Evolutionary conservation across 2,888 invertebrate genomes (phyloP).

Genomic region (Parascotia fuliginaria): DNA sequence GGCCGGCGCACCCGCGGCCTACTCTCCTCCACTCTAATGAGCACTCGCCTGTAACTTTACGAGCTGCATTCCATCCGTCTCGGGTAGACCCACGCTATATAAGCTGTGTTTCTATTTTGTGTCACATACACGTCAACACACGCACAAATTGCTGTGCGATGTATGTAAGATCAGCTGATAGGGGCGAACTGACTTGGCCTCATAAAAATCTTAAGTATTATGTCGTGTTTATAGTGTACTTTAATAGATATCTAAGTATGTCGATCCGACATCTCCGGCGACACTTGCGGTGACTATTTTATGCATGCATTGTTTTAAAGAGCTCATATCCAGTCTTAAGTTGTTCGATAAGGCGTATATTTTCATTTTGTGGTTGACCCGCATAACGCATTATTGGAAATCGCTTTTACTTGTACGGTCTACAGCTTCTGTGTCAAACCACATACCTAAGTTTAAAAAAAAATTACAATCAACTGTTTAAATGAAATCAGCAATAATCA

Average conservation of each 20-base stretch:
- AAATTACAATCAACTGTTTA: neutral
- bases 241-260: constrained; percentile 11
- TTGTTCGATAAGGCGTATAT: constrained; percentile 58
- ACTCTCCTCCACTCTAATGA: constrained; percentile 65
- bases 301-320: constrained; percentile 78
- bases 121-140: constrained; percentile 14
- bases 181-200: constrained; percentile 26
- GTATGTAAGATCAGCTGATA: constrained; percentile 53
- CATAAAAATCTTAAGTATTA: constrained; percentile 17
- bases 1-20: constrained; percentile 33
- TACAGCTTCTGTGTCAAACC: constrained; percentile 47
- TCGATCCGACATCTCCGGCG: constrained; percentile 49
- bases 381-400: constrained; percentile 67
- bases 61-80: constrained; percentile 63
- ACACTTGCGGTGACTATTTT: constrained; percentile 78
- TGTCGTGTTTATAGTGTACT: constrained; percentile 16
- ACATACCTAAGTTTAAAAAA: constrained; percentile 9
- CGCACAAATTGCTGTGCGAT: constrained; percentile 12
- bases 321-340: constrained; percentile 58
- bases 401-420: constrained; percentile 54
- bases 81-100: constrained; percentile 39
- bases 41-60: constrained; percentile 62
- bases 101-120: constrained; percentile 36
- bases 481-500: neutral
- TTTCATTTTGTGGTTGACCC: constrained; percentile 79